Conservation (phyloP, 2,797 vertebrate species). For the Danio albolineatus region DNA sequence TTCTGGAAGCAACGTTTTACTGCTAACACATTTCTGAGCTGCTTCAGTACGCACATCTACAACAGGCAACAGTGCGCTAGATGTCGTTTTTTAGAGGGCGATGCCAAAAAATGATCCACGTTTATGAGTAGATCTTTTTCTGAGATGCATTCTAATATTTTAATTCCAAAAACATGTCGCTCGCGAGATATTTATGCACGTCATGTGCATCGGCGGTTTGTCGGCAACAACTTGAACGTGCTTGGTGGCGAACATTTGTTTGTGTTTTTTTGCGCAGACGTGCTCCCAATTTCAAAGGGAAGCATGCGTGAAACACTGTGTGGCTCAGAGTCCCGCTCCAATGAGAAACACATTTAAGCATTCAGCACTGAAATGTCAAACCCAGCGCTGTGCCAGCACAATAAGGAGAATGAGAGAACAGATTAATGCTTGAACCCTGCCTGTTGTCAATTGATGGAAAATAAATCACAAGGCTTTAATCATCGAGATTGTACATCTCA, state of each 20-base stretch:
- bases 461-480: conserved; percentile 44
- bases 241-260: conserved; percentile 85
- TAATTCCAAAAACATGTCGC: conserved; percentile 82
- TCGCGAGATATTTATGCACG: conserved; percentile 73
- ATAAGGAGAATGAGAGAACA: conserved; percentile 47
- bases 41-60: neutral
- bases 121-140: conserved; percentile 78
- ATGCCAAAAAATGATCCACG: conserved; percentile 16
- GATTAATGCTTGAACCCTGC: conserved; percentile 33
- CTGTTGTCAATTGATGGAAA: conserved; percentile 44
- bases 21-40: conserved; percentile 38
- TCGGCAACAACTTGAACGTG: conserved; percentile 70
- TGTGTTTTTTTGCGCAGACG: conserved; percentile 75
- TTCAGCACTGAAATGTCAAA: conserved; percentile 69
- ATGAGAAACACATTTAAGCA: conserved; percentile 81
- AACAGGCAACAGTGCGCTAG: neutral
- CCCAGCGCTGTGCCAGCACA: conserved; percentile 52
- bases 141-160: conserved; percentile 75
- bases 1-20: conserved; percentile 15
- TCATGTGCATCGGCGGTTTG: conserved; percentile 77
- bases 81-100: conserved; percentile 12
- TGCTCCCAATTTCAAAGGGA: conserved; percentile 78
- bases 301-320: conserved; percentile 67
- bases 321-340: conserved; percentile 65
- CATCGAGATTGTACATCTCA: conserved; percentile 27